Conservation (phyloP, 2,888 invertebrate species). For the Drosophila nr. perissopoda region DNA sequence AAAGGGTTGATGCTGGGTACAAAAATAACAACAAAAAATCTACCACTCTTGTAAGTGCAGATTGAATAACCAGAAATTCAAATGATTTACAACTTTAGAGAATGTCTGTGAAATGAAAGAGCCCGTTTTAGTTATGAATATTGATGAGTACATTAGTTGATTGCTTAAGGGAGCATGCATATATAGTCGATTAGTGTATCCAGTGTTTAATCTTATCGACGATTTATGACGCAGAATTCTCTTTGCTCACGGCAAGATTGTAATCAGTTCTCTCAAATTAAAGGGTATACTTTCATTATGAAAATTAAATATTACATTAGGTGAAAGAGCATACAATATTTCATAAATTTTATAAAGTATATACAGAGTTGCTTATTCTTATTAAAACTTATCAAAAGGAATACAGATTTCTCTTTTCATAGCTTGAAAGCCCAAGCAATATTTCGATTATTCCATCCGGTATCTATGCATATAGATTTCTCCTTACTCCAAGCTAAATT, state of each 20-base stretch:
- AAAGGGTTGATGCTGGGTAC: slow-evolving; percentile 52
- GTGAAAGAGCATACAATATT: too few relatives aligned
- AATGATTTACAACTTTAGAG: slow-evolving; percentile 33
- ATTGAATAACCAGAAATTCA: slow-evolving; percentile 33
- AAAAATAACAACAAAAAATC: slow-evolving; percentile 17
- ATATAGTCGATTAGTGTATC: not conserved
- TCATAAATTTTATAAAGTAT: too few relatives aligned
- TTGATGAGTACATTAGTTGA: not conserved
- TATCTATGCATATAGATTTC: not conserved
- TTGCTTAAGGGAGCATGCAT: not conserved
- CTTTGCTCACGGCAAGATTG: too few relatives aligned
- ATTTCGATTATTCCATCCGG: not conserved
- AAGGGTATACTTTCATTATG: not conserved
- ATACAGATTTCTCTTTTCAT: not conserved
- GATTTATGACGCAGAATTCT: too few relatives aligned
- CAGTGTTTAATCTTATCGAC: not conserved
- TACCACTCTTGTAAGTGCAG: slow-evolving; percentile 14
- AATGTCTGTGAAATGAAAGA: not conserved
- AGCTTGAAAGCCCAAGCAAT: not conserved
- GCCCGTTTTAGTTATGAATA: not conserved
- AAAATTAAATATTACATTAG: too few relatives aligned
- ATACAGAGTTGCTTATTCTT: not conserved
- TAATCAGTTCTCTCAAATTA: not conserved
- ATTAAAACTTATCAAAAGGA: not conserved
- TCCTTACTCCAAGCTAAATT: not conserved